Percentiles rank a stretch among this genome's conserved stretches.
These are phyloP conservation scores for Paedocypris sp. DNA, from an alignment of 2,113 vertebrate species.

Conservation along the genomic window DNA sequence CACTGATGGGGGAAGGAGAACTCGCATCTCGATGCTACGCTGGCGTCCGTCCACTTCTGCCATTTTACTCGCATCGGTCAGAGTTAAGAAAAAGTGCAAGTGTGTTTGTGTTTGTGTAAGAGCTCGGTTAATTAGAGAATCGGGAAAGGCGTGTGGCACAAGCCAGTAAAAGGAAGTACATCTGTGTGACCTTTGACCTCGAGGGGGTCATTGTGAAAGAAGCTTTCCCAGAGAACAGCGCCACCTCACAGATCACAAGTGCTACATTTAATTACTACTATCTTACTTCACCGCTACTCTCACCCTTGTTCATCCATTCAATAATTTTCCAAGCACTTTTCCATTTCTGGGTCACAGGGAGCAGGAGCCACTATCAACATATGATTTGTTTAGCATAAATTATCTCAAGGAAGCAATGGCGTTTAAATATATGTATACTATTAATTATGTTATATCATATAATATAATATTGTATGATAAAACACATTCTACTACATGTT, in stretches of 20 bases:
- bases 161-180: slow-evolving; percentile 27
- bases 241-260: not conserved
- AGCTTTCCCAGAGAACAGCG: not conserved
- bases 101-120: slow-evolving; percentile 12
- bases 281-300: not conserved
- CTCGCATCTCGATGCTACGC: slow-evolving; percentile 9
- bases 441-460: no score
- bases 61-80: slow-evolving; percentile 14
- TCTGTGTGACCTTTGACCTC: slow-evolving; percentile 25
- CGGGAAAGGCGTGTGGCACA: slow-evolving; percentile 21
- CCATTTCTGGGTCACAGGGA: no score
- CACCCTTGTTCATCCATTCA: no score
- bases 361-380: no score
- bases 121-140: slow-evolving; percentile 14
- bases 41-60: slow-evolving; percentile 30
- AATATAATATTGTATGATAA: no score
- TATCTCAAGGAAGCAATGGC: no score
- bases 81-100: slow-evolving; percentile 3
- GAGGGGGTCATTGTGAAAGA: not conserved
- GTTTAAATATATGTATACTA: no score
- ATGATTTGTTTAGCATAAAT: no score
- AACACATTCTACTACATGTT: no score
- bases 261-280: not conserved
- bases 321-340: no score
- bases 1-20: slow-evolving; percentile 22